A percentile compares a stretch with the other conserved stretches of the same genome.
Evolutionary conservation across 1,140 invertebrate genomes (phyloP).

Genomic region (Andrena cerasifolii): DNA sequence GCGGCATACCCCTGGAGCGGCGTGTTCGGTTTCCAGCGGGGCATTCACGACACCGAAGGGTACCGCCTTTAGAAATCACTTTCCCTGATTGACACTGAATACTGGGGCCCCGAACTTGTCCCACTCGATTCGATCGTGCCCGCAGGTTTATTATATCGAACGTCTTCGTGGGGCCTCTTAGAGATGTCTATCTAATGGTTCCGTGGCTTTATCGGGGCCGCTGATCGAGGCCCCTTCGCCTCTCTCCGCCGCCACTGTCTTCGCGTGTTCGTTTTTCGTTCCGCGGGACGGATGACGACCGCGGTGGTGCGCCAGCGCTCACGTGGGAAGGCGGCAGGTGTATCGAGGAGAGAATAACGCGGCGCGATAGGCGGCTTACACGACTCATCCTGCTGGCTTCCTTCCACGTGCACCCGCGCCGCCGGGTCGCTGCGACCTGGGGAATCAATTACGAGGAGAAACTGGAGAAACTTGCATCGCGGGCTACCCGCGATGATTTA

Average conservation of each 20-base stretch:
- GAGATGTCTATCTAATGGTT: slow-evolving; percentile 61
- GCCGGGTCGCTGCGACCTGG: background rate
- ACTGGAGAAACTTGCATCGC: slow-evolving; percentile 30
- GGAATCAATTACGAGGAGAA: slow-evolving; percentile 29
- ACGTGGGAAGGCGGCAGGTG: slow-evolving; percentile 59
- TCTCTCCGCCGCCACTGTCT: background rate
- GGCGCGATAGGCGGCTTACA: slow-evolving; percentile 42
- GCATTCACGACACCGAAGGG: slow-evolving; percentile 41
- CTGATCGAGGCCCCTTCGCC: slow-evolving; percentile 42
- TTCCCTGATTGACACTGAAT: slow-evolving; percentile 77
- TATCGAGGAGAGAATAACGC: slow-evolving; percentile 54
- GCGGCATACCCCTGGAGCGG: background rate
- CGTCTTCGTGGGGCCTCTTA: slow-evolving; percentile 22
- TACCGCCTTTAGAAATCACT: slow-evolving; percentile 71
- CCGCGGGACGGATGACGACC: slow-evolving; percentile 44
- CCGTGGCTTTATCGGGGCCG: slow-evolving; percentile 45
- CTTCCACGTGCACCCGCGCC: background rate
- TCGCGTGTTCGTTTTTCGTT: slow-evolving; percentile 38
- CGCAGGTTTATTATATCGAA: slow-evolving; percentile 59
- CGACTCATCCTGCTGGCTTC: slow-evolving; percentile 39
- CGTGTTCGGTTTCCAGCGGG: slow-evolving; percentile 36
- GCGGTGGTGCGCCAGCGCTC: slow-evolving; percentile 33
- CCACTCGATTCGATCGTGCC: slow-evolving; percentile 56
- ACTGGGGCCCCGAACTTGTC: slow-evolving; percentile 61
- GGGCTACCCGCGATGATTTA: slow-evolving; percentile 10